Conservation (phyloP, 2,888 invertebrate genomes). For the Pammene aurita region DNA sequence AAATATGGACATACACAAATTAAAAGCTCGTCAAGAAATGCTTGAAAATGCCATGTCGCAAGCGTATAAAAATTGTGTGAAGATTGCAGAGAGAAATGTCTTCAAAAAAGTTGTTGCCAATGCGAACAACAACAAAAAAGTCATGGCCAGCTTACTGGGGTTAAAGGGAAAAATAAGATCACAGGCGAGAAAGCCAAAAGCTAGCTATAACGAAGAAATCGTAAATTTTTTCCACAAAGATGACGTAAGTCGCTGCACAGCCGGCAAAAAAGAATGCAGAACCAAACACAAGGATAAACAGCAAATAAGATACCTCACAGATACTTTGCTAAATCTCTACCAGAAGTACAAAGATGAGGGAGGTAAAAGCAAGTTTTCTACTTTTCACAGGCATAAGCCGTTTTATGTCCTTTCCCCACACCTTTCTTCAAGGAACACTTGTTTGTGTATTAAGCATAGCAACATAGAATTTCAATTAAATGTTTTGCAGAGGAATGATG, state of each 20-base stretch:
- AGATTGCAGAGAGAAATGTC: not conserved
- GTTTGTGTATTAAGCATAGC: too few relatives aligned
- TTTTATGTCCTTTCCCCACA: too few relatives aligned
- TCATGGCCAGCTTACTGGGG: too few relatives aligned
- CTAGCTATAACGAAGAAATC: not conserved
- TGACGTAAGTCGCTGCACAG: not conserved
- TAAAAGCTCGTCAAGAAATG: not conserved
- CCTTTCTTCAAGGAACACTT: too few relatives aligned
- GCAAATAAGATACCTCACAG: not conserved
- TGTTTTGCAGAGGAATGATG: too few relatives aligned
- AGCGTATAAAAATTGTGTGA: constrained; percentile 1
- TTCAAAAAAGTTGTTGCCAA: not conserved
- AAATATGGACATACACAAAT: too few relatives aligned
- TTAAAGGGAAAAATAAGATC: not conserved
- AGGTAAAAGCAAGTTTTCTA: not conserved
- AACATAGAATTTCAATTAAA: too few relatives aligned
- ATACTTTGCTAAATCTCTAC: not conserved
- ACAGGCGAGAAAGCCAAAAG: not conserved
- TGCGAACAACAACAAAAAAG: not conserved
- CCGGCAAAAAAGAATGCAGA: not conserved
- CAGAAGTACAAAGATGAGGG: not conserved
- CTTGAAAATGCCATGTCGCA: constrained; percentile 1
- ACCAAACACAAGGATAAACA: not conserved
- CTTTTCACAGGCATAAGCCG: too few relatives aligned
- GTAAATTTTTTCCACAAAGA: not conserved